These are phyloP conservation scores for Trachelus tabidus DNA, from an alignment of 2,888 invertebrate genomes.

Conservation along the genomic window DNA sequence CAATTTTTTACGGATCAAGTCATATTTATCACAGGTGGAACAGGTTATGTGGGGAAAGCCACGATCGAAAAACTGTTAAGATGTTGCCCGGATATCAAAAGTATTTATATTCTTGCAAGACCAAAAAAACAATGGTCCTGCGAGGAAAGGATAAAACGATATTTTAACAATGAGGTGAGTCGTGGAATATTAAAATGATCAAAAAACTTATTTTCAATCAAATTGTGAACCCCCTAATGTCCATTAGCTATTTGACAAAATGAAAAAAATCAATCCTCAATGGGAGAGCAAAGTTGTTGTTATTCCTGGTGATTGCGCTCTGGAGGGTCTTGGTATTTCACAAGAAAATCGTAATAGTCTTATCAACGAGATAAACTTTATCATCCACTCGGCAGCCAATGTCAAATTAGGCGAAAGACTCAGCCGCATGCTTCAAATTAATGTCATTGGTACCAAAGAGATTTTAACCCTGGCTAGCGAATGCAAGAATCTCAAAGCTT, in stretches of 20 bases:
- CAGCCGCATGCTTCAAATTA: conserved; percentile 29
- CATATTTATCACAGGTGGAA: conserved; percentile 44
- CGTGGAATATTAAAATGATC: background rate
- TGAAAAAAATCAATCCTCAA: conserved; percentile 30
- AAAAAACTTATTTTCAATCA: background rate
- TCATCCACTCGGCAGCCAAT: conserved; percentile 46
- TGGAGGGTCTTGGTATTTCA: conserved; percentile 36
- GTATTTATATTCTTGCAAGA: conserved; percentile 39
- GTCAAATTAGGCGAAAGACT: conserved; percentile 33
- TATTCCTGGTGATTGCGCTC: conserved; percentile 35
- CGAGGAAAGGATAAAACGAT: conserved; percentile 31
- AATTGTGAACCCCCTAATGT: background rate
- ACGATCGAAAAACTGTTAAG: conserved; percentile 47
- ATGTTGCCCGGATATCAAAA: conserved; percentile 38
- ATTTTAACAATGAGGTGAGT: conserved; percentile 38
- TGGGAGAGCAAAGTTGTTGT: conserved; percentile 33
- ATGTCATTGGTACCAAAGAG: conserved; percentile 44
- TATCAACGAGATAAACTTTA: conserved; percentile 35
- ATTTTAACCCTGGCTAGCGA: conserved; percentile 44
- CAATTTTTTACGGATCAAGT: conserved; percentile 43
- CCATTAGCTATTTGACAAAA: conserved; percentile 42
- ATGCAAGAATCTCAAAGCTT: conserved; percentile 39
- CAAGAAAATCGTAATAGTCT: conserved; percentile 31
- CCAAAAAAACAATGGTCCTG: conserved; percentile 17
- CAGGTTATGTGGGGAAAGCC: conserved; percentile 44